These are phyloP conservation scores for Grus americana DNA, from an alignment of 2,113 vertebrate species.

Conservation along the genomic window DNA sequence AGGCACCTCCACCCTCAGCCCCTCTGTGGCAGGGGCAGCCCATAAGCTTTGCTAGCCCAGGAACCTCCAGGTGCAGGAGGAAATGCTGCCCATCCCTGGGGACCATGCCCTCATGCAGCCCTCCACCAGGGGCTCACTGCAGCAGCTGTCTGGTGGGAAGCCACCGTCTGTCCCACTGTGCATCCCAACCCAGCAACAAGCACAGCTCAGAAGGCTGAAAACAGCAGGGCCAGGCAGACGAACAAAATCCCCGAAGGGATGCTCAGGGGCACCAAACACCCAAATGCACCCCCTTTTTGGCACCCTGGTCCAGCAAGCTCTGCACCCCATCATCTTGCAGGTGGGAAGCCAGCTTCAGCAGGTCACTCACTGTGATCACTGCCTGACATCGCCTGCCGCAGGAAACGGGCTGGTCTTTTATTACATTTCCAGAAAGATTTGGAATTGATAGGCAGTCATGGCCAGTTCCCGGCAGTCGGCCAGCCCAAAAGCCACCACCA, in stretches of 20 bases:
- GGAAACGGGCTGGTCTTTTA: neutral
- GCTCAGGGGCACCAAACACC: neutral
- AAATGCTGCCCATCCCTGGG: accelerated
- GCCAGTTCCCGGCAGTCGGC: neutral
- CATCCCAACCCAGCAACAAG: neutral
- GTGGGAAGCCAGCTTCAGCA: neutral
- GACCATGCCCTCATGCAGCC: neutral
- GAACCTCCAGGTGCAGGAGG: neutral
- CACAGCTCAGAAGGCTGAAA: neutral
- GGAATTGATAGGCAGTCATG: neutral
- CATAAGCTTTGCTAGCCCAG: neutral
- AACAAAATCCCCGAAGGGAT: neutral
- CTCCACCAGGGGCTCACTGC: neutral
- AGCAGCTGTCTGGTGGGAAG: accelerated
- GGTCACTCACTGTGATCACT: accelerated
- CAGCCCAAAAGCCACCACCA: neutral
- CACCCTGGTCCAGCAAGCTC: neutral
- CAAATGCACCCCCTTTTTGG: neutral
- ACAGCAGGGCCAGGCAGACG: neutral
- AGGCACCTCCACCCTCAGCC: neutral
- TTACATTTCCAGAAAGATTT: neutral
- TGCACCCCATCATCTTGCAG: neutral
- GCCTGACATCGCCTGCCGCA: neutral
- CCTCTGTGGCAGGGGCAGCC: neutral
- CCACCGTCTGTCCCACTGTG: neutral